Conservation (phyloP, 1,140 invertebrate genomes). For the Bursaphelenchus mucronatus region DNA sequence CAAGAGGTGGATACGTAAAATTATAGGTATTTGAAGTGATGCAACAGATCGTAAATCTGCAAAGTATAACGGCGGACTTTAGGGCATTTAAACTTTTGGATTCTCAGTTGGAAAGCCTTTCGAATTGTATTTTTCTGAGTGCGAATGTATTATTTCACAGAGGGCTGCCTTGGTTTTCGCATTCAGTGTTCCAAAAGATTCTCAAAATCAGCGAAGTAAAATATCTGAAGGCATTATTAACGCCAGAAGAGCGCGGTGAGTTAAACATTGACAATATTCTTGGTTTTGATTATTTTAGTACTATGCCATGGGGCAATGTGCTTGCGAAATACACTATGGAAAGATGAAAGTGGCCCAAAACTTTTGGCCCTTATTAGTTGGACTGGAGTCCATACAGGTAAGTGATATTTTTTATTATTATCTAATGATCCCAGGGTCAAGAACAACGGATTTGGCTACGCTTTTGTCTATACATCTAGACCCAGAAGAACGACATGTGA, state of each 20-base stretch:
- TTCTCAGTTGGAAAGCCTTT: too few relatives aligned
- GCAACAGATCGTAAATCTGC: not conserved
- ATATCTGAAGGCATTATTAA: too few relatives aligned
- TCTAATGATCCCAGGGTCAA: not conserved
- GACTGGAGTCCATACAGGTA: constrained; percentile 4
- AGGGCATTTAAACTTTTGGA: not conserved
- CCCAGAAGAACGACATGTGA: constrained; percentile 1
- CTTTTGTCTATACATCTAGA: not conserved
- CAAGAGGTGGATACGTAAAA: constrained; percentile 3
- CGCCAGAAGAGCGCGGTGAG: too few relatives aligned
- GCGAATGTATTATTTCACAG: too few relatives aligned
- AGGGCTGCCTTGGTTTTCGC: too few relatives aligned
- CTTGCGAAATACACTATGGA: constrained; percentile 1
- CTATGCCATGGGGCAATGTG: not conserved
- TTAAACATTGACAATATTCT: not conserved
- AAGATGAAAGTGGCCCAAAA: not conserved
- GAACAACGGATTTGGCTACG: constrained; percentile 13
- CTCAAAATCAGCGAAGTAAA: too few relatives aligned
- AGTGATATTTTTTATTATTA: not conserved
- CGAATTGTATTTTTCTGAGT: too few relatives aligned
- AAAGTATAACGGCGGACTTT: not conserved
- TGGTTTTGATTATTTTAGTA: not conserved
- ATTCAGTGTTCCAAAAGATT: too few relatives aligned
- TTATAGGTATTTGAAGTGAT: not conserved
- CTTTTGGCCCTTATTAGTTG: constrained; percentile 11